Base-by-base conservation (phyloP, 2,888 invertebrate species). In the Byasa hedistus region DNA sequence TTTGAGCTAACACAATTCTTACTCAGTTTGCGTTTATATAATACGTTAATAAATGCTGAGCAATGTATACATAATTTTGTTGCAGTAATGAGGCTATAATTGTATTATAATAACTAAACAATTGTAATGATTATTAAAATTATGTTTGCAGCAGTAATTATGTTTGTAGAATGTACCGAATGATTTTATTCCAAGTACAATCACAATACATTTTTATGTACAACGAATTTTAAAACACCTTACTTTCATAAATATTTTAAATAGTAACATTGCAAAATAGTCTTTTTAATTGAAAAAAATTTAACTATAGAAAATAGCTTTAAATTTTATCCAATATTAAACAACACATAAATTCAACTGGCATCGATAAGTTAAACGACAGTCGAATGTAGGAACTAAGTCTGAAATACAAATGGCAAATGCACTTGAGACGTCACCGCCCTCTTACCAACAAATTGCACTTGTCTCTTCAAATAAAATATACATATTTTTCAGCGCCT, bases 341-440 rank as follows among this genome's bases (percentile, higher is more conserved):
- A 69, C 58, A 63, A 66, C 55, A 48, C 32, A 17, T 55, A 22
- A 22, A 71, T 72, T 73, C 67, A 76, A 76, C 73, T 75, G 76
- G 72, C 70, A 71, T 77, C 76, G 79, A 78, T 77, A 79, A 76
- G 75, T 76, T 72, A 74, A 78, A 76, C 75, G 77, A 73, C 73
- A 76, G 51, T 44, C 55, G 78, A 77, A 69, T 76, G 72, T 72
- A 69, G 69, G 71, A 73, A 72, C 75, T 73, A 73, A 75, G 73
- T 70, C 71, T 71, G 71, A 73, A 73, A 77, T 78, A 75, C 78
- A 79, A 81, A 81, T 78, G 77, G 80, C 81, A 79, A 81, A 81
- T 82, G 80, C 81, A 76, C 75, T 77, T 71, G 64, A 72, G 71
- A 77, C 77, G 76, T 80, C 78, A 80, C 76, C 76, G 77, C 75